phyloP scores from a whole-genome alignment of 2,797 vertebrate genomes.

The Melanotaenia pygmaea region DNA sequence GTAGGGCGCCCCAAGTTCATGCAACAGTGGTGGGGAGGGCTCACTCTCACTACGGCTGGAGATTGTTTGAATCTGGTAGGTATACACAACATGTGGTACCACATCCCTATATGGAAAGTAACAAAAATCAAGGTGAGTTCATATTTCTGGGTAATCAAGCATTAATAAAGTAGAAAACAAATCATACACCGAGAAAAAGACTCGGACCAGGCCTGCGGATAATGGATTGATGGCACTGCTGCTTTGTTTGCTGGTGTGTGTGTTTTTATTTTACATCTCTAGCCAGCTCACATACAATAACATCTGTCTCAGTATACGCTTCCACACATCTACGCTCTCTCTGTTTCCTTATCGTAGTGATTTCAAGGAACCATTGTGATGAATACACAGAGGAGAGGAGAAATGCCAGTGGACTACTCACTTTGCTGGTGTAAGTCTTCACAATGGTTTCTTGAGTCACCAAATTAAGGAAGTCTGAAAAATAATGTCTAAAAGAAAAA shows the following conservation, averaged over 20 bases:
- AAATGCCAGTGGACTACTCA: constrained; percentile 65
- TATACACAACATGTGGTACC: constrained; percentile 81
- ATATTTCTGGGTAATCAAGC: constrained; percentile 9
- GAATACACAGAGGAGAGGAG: constrained; percentile 58
- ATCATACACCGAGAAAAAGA: neutral
- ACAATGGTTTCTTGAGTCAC: constrained; percentile 75
- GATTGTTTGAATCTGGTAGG: constrained; percentile 88
- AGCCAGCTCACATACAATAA: constrained; percentile 18
- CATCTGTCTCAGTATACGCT: constrained; percentile 12
- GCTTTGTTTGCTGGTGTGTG: constrained; percentile 28
- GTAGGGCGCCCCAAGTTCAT: constrained; percentile 89
- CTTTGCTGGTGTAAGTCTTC: constrained; percentile 68
- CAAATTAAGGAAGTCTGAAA: constrained; percentile 73
- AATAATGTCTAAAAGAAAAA: constrained; percentile 68
- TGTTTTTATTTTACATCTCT: constrained; percentile 8
- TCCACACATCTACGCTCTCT: constrained; percentile 28
- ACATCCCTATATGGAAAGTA: constrained; percentile 84
- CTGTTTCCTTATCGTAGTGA: constrained; percentile 56
- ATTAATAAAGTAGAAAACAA: constrained; percentile 10
- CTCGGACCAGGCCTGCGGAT: constrained; percentile 11
- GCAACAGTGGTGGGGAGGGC: constrained; percentile 87
- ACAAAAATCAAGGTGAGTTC: constrained; percentile 17
- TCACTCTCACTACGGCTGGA: constrained; percentile 88
- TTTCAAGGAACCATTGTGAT: constrained; percentile 68
- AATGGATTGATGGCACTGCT: constrained; percentile 2